Evolutionary conservation across 2,797 vertebrate genomes (phyloP), one percentile per base, ranked within the genome.

Genomic region (Eutrigla gurnardus): DNA sequence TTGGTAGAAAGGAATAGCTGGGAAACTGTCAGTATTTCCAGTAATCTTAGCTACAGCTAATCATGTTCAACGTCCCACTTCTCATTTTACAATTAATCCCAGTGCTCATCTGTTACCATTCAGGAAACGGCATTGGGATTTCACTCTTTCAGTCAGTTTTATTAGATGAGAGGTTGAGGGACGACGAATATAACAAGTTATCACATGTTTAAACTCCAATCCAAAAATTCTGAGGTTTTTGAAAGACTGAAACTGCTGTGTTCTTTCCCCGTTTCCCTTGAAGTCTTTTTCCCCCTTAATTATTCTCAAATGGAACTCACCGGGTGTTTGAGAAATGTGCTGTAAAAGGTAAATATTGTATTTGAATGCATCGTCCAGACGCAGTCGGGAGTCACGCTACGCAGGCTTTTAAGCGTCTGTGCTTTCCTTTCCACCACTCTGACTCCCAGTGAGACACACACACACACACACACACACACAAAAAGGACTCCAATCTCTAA

Each of bases 291-390:
- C 11, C 65, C 65, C 85, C 79, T 70, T 89, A 91, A 93, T 93
- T 91, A 86, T 88, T 91, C 71, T 84, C 85, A 90, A 90, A 91
- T 87, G 88, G 79, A 74, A 53, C 70, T 86, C 81, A 69, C 39
- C 46, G 86, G 76, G 80, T 87, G 90, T 92, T 92, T 93, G 85
- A 91, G 86, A 90, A 92, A 90, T 85, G 86, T 88, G 83, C 91
- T 78, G 91, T 49, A 86, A 89, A 93, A 92, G 73, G 88, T 93
- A 92, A 94, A 95, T 90, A 93, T 89, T 93, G 88, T 87, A 88
- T 89, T 82, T 92, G 86, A 93, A 92, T 78, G 86, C 91, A 90
- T 86, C 73, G 78, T 83, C 88, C 91, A 91, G 89, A 82, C 82
- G 33, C 80, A 80, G 80, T 67, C 52, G 25, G 81, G 72, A 87